These are phyloP conservation scores for Montipora capitata DNA, from an alignment of 92 coral and sea anemone genomes.

Conservation along the genomic window DNA sequence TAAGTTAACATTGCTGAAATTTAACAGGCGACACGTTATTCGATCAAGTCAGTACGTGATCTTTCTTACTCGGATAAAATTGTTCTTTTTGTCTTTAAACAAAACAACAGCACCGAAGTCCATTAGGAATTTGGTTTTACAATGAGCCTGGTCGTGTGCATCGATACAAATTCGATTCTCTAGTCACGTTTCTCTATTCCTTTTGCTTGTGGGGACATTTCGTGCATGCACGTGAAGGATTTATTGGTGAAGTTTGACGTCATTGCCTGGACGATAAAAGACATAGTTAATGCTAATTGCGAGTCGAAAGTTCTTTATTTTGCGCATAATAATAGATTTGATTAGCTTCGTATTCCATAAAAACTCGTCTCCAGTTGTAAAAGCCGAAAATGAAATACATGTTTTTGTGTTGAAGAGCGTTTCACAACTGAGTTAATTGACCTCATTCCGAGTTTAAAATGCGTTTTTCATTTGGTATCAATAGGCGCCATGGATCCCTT, in stretches of 20 bases:
- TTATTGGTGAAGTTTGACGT: slow-evolving; percentile 13
- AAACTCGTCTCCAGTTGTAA: not conserved
- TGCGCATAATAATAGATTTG: not conserved
- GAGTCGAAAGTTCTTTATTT: slow-evolving; percentile 2
- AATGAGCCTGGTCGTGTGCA: not conserved
- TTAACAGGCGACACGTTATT: not conserved
- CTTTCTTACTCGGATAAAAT: slow-evolving; percentile 3
- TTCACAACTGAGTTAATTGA: not conserved
- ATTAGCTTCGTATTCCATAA: not conserved
- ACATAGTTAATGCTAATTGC: slow-evolving; percentile 1
- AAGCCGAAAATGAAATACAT: not conserved
- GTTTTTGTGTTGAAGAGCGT: not conserved
- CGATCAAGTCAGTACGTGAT: not conserved
- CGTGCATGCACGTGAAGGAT: slow-evolving; percentile 21
- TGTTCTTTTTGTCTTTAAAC: slow-evolving; percentile 9
- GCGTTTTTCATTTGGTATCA: not conserved
- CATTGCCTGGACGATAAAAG: slow-evolving; percentile 11
- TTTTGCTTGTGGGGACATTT: not conserved
- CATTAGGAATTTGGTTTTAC: not conserved
- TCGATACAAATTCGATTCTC: not conserved
- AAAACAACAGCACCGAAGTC: not conserved
- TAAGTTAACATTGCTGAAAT: not conserved
- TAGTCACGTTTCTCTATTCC: slow-evolving; percentile 33
- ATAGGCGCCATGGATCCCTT: not conserved
- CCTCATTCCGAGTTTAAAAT: not conserved